Percentiles rank a stretch among this genome's conserved stretches.
These are phyloP conservation scores for Hoplias malabaricus DNA, from an alignment of 2,113 vertebrate genomes.

Conservation along the genomic window DNA sequence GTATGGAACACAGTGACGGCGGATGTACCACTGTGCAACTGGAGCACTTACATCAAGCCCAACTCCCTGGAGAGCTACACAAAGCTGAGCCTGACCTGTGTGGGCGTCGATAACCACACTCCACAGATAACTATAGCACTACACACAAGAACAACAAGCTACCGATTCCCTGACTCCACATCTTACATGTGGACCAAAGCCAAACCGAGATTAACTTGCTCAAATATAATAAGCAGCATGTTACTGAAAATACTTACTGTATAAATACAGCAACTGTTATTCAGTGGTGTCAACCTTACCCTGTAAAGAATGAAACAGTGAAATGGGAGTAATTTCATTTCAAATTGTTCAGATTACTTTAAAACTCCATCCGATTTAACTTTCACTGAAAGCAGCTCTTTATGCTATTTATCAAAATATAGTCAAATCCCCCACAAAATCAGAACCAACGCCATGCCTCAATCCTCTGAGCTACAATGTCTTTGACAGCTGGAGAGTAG, in stretches of 20 bases:
- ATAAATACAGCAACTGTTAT: too few species aligned
- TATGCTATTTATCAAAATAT: background rate
- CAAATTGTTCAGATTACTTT: too few species aligned
- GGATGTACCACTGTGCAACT: background rate
- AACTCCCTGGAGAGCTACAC: background rate
- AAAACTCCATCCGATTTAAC: too few species aligned
- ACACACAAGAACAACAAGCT: background rate
- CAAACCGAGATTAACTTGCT: too few species aligned
- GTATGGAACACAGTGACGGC: background rate
- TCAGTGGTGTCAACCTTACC: too few species aligned
- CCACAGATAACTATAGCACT: background rate
- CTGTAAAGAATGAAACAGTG: too few species aligned
- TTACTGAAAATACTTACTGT: too few species aligned
- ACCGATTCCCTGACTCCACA: background rate
- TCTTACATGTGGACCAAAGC: too few species aligned
- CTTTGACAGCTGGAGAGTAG: background rate
- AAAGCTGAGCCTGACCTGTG: background rate
- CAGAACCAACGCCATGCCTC: background rate
- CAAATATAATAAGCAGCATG: too few species aligned
- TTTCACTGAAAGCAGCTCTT: background rate
- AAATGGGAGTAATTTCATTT: too few species aligned
- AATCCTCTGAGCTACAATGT: background rate
- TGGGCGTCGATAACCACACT: background rate
- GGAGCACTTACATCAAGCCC: background rate
- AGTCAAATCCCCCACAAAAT: background rate